These are phyloP conservation scores for Cydia fagiglandana DNA, from an alignment of 1,140 invertebrate genomes.

Conservation along the genomic window DNA sequence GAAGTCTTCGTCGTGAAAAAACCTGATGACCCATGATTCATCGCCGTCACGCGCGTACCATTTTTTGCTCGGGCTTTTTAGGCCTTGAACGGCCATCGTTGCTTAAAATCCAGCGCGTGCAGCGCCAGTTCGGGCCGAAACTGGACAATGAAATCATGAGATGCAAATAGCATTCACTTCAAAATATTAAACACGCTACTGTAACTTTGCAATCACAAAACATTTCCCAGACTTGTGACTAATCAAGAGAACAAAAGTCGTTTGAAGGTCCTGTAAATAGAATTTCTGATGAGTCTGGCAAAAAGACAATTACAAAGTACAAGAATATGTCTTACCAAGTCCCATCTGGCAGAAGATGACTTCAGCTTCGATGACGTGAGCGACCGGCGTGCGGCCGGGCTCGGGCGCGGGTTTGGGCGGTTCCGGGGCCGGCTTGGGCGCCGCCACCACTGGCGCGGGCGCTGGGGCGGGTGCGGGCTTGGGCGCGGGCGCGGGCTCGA, in stretches of 20 bases:
- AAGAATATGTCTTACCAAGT: constrained; percentile 79
- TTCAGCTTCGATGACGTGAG: constrained; percentile 82
- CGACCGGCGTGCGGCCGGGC: constrained; percentile 48
- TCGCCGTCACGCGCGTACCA: constrained; percentile 20
- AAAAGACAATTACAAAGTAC: not conserved
- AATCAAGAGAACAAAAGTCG: not conserved
- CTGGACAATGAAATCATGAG: constrained; percentile 41
- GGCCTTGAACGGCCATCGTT: constrained; percentile 18
- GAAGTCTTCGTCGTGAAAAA: constrained; percentile 6
- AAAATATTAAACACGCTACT: constrained; percentile 11
- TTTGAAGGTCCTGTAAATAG: not conserved
- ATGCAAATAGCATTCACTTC: constrained; percentile 27
- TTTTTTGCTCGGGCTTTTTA: constrained; percentile 25
- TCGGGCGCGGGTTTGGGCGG: constrained; percentile 36
- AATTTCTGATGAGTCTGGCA: not conserved
- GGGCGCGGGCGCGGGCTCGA: constrained; percentile 56
- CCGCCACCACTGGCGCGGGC: constrained; percentile 56
- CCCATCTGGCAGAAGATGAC: constrained; percentile 84
- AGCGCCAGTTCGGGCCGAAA: constrained; percentile 32
- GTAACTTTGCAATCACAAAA: not conserved
- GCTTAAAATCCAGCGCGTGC: constrained; percentile 36
- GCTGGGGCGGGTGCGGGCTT: constrained; percentile 53
- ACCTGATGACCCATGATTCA: constrained; percentile 22
- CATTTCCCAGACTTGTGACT: constrained; percentile 20
- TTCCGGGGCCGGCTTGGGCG: constrained; percentile 46